A percentile compares a stretch with the other conserved stretches of the same genome.
Conservation (phyloP, 1,140 invertebrate species). For the Thaumetopoea pityocampa region DNA sequence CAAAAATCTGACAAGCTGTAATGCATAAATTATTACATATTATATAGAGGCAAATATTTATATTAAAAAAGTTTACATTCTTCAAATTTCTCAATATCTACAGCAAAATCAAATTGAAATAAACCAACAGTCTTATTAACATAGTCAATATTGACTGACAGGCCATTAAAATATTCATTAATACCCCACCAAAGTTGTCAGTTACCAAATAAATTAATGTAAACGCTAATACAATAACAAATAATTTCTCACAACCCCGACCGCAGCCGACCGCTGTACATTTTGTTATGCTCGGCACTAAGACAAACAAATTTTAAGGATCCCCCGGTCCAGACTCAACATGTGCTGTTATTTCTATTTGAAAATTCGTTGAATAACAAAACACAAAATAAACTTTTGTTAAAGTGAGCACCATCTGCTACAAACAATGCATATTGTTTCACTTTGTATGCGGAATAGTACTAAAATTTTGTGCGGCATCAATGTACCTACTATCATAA, state of each 20-base stretch:
- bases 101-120: slow-evolving; percentile 5
- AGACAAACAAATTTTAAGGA: slow-evolving; percentile 28
- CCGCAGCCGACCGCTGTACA: slow-evolving; percentile 1
- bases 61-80: too few species aligned
- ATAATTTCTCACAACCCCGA: slow-evolving; percentile 25
- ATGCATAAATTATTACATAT: too few species aligned
- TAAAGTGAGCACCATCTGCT: too few species aligned
- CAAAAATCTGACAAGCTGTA: too few species aligned
- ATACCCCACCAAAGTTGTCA: slow-evolving; percentile 4
- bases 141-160: slow-evolving; percentile 4
- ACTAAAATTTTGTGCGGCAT: too few species aligned
- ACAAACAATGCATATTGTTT: too few species aligned
- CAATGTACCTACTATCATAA: too few species aligned
- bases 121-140: neutral
- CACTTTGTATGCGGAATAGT: too few species aligned
- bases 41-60: too few species aligned
- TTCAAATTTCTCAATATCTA: neutral
- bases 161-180: slow-evolving; percentile 8
- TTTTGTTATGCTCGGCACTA: slow-evolving; percentile 30
- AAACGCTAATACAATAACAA: slow-evolving; percentile 25
- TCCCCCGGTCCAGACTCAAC: neutral
- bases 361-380: slow-evolving; percentile 23
- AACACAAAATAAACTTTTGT: slow-evolving; percentile 32
- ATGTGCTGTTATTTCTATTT: slow-evolving; percentile 28
- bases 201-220: slow-evolving; percentile 2